Percentiles rank a stretch among this genome's conserved stretches.
phyloP scores from a whole-genome alignment of 2,797 vertebrate species.

The Scomberomorus guttatus region DNA sequence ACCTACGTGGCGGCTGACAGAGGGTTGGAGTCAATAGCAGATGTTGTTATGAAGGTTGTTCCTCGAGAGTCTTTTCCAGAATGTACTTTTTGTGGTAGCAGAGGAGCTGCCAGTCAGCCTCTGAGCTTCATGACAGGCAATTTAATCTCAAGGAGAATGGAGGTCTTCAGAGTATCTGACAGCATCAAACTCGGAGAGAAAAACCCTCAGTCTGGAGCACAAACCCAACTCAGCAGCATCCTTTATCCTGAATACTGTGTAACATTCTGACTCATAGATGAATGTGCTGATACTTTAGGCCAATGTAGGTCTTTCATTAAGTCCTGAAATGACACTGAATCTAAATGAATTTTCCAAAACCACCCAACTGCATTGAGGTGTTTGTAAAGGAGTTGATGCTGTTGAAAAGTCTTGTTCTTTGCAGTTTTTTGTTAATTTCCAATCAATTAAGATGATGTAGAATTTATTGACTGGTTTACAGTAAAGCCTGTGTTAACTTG shows the following conservation, averaged over 20 bases:
- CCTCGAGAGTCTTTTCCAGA: constrained; percentile 64
- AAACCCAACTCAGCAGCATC: constrained; percentile 20
- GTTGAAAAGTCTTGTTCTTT: not conserved
- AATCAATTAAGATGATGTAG: not conserved
- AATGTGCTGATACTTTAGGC: constrained; percentile 9
- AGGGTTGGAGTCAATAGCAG: constrained; percentile 67
- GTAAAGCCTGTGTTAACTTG: not conserved
- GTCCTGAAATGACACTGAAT: constrained; percentile 7
- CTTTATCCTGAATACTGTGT: constrained; percentile 15
- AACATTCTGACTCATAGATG: constrained; percentile 8
- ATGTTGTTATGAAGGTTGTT: constrained; percentile 73
- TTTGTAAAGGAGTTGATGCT: not conserved
- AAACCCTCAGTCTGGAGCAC: constrained; percentile 29
- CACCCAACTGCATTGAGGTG: not conserved
- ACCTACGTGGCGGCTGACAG: constrained; percentile 58
- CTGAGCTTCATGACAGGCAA: constrained; percentile 76
- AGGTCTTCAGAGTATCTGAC: constrained; percentile 68
- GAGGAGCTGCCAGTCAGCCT: constrained; percentile 79
- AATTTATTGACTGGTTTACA: not conserved
- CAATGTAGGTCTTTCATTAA: not conserved
- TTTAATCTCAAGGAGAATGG: constrained; percentile 79
- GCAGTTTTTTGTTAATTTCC: not conserved
- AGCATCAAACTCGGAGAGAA: constrained; percentile 53
- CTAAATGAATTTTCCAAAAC: not conserved
- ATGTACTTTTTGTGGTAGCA: constrained; percentile 68